These are phyloP conservation scores for Burhinus oedicnemus DNA, from an alignment of 2,113 vertebrate species.

Conservation along the genomic window DNA sequence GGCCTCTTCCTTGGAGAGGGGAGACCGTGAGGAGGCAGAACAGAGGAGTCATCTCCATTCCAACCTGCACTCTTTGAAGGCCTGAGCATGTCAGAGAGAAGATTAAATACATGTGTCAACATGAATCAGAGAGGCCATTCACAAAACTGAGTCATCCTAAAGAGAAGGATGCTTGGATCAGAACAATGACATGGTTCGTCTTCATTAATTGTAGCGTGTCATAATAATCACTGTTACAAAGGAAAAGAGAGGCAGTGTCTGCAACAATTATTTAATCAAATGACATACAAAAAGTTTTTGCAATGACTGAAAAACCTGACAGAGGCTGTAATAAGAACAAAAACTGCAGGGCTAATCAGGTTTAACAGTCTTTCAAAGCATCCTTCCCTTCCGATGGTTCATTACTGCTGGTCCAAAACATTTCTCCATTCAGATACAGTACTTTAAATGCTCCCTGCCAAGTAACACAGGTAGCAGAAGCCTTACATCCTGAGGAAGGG, in stretches of 20 bases:
- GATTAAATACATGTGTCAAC: background rate
- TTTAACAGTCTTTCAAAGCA: background rate
- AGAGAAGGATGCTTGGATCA: background rate
- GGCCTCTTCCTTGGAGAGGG: background rate
- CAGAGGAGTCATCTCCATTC: background rate
- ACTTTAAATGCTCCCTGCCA: background rate
- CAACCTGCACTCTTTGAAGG: background rate
- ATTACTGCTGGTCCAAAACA: background rate
- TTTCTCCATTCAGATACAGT: background rate
- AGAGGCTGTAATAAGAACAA: background rate
- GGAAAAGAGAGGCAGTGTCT: background rate
- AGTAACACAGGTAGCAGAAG: background rate
- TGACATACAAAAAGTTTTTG: background rate
- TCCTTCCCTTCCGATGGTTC: background rate
- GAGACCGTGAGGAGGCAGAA: background rate
- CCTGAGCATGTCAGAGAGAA: background rate
- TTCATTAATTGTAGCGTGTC: background rate
- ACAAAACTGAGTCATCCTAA: background rate
- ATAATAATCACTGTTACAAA: background rate
- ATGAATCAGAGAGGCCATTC: background rate
- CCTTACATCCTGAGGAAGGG: background rate
- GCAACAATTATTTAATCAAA: conserved; percentile 23
- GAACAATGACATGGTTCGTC: accelerated
- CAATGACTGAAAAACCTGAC: background rate
- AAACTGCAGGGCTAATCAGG: background rate